These are phyloP conservation scores for Trypoxylus dichotomus DNA, from an alignment of 1,140 invertebrate genomes.

Conservation along the genomic window DNA sequence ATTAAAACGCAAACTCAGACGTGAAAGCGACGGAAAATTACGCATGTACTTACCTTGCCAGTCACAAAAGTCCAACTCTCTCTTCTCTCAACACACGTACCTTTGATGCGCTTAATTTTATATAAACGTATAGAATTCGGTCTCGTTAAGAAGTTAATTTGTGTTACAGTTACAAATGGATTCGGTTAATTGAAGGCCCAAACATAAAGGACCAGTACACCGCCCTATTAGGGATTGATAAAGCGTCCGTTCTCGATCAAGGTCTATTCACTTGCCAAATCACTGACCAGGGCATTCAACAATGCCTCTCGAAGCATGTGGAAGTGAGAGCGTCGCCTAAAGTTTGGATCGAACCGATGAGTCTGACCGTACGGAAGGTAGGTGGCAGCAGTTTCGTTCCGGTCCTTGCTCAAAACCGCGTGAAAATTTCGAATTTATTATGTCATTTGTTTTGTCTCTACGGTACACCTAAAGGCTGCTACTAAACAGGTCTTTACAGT, in stretches of 20 bases:
- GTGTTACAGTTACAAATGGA: constrained; percentile 61
- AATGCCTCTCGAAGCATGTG: constrained; percentile 70
- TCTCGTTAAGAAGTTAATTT: constrained; percentile 16
- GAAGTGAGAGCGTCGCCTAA: constrained; percentile 68
- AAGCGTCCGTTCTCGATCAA: constrained; percentile 66
- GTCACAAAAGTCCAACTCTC: no score
- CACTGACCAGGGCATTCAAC: constrained; percentile 71
- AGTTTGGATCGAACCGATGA: constrained; percentile 72
- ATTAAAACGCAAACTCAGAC: no score
- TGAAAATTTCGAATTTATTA: constrained; percentile 14
- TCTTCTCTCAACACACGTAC: background rate
- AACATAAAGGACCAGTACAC: constrained; percentile 63
- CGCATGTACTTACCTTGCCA: no score
- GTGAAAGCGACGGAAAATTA: no score
- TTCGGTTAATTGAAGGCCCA: constrained; percentile 55
- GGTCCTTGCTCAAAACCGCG: background rate
- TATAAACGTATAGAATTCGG: background rate
- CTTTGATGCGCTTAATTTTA: background rate
- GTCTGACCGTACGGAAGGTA: constrained; percentile 72
- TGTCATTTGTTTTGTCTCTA: background rate
- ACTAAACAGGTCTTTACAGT: no score
- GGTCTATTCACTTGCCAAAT: constrained; percentile 75
- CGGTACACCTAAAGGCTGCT: background rate
- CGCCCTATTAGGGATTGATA: constrained; percentile 68
- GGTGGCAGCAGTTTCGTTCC: constrained; percentile 25